phyloP scores from a whole-genome alignment of 2,888 invertebrate species.

The Ormyrus nitidulus region DNA sequence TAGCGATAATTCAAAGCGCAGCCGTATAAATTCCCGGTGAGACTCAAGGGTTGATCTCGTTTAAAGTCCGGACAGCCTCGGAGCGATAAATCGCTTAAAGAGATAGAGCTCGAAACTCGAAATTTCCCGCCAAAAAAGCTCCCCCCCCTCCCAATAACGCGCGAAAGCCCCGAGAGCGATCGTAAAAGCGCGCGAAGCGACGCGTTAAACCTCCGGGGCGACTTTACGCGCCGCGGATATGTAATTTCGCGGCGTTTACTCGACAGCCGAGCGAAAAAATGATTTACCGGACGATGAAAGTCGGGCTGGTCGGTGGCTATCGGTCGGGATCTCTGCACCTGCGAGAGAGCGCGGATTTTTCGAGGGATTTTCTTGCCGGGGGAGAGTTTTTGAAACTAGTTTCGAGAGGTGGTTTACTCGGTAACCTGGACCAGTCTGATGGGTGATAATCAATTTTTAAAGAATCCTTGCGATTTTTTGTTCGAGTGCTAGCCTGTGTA shows the following conservation, averaged over 20 bases:
- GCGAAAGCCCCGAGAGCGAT: conserved; percentile 6
- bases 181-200: conserved; percentile 42
- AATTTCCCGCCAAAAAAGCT: conserved; percentile 23
- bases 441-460: too few species aligned
- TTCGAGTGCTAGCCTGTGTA: too few species aligned
- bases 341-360: too few species aligned
- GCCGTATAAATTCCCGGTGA: conserved; percentile 24
- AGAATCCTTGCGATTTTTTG: too few species aligned
- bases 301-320: background rate
- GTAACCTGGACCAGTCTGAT: too few species aligned
- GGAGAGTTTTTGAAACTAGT: too few species aligned
- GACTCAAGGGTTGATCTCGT: conserved; percentile 39
- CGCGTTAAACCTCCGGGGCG: conserved; percentile 22
- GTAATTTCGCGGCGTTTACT: conserved; percentile 45
- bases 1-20: background rate
- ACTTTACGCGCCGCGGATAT: conserved; percentile 33
- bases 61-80: conserved; percentile 18
- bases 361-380: too few species aligned
- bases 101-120: conserved; percentile 19
- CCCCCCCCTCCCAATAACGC: background rate
- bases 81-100: conserved; percentile 40
- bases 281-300: conserved; percentile 45
- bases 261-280: conserved; percentile 31
- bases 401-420: too few species aligned
- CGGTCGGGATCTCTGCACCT: too few species aligned